phyloP scores from a whole-genome alignment of 2,113 vertebrate species.

The Pithys albifrons region DNA sequence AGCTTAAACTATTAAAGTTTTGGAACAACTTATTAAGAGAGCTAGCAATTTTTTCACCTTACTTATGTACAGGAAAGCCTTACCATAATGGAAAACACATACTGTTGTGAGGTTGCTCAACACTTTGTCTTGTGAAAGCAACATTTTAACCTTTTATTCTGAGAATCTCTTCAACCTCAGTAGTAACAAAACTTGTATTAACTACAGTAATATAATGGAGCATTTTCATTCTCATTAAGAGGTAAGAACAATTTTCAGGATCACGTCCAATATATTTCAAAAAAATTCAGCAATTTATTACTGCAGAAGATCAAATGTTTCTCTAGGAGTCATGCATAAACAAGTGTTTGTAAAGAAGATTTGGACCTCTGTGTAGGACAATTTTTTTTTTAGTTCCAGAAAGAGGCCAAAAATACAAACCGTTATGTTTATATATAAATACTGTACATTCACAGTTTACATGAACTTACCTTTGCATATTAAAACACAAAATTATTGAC shows the following conservation, averaged over 20 bases:
- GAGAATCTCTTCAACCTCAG: background rate
- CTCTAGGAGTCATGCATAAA: background rate
- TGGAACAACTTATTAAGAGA: background rate
- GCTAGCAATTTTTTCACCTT: background rate
- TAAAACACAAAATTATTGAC: constrained; percentile 71
- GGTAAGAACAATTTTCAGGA: background rate
- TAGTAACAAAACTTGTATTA: background rate
- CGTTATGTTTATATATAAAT: constrained; percentile 35
- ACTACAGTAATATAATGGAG: background rate
- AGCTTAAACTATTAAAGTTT: background rate
- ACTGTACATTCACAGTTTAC: constrained; percentile 53
- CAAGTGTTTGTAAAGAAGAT: background rate
- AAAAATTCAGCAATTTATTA: background rate
- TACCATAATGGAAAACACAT: background rate
- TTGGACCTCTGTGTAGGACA: background rate
- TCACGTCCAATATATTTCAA: background rate
- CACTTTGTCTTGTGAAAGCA: background rate
- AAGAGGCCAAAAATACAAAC: background rate
- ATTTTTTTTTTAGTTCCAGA: background rate
- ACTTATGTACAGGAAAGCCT: background rate
- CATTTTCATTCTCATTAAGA: background rate
- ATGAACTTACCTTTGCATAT: constrained; percentile 77
- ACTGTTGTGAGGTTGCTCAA: background rate
- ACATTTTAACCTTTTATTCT: background rate
- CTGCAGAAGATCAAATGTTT: background rate